These are phyloP conservation scores for Asarcornis scutulata DNA, from an alignment of 2,113 vertebrate species.

Conservation along the genomic window DNA sequence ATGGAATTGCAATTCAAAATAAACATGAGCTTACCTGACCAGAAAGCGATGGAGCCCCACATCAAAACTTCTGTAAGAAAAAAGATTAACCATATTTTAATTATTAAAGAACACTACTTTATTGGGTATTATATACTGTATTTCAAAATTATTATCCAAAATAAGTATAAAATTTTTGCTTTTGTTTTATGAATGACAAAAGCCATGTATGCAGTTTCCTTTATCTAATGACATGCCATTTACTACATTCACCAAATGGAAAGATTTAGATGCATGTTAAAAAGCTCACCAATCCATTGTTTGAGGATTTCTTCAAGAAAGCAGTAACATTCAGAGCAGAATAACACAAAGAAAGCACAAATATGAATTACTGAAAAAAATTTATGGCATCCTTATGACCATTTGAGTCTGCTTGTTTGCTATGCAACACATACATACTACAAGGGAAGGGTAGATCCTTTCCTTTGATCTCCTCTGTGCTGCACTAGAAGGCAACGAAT, in stretches of 20 bases:
- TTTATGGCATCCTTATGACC: not conserved
- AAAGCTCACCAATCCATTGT: not conserved
- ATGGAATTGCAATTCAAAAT: not conserved
- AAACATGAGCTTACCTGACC: conserved; percentile 76
- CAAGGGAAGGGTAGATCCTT: not conserved
- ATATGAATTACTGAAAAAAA: not conserved
- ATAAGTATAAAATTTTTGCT: not conserved
- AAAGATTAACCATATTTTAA: not conserved
- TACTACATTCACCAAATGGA: not conserved
- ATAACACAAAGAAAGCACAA: not conserved
- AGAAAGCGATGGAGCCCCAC: conserved; percentile 83
- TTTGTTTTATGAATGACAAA: not conserved
- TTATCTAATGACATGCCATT: not conserved
- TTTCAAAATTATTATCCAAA: not conserved
- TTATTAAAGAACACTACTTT: not conserved
- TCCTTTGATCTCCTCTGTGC: not conserved
- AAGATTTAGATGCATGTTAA: not conserved
- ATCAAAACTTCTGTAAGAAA: conserved; percentile 78
- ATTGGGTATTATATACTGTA: not conserved
- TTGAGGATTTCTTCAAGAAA: not conserved
- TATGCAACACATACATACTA: not conserved
- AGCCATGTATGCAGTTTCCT: not conserved
- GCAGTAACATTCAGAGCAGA: not conserved
- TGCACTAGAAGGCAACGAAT: not conserved
- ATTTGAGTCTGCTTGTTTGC: not conserved